Evolutionary conservation across 2,113 vertebrate species (phyloP).

Genomic region (Pitta sordida): DNA sequence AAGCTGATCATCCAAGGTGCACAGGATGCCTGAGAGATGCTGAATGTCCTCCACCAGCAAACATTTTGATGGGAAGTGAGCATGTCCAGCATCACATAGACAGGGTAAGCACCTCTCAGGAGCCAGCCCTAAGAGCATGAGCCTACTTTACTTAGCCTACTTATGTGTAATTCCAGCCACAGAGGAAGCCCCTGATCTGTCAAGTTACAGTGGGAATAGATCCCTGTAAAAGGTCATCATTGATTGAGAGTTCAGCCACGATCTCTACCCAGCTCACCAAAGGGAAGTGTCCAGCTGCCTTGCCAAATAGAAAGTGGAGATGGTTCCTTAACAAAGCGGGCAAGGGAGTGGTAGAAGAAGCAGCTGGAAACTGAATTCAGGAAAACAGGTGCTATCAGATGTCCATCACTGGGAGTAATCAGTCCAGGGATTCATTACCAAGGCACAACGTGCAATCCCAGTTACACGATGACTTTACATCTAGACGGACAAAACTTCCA

Average conservation of each 20-base stretch:
- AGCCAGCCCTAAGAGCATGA: not conserved
- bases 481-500: not conserved
- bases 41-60: not conserved
- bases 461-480: not conserved
- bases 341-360: not conserved
- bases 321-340: not conserved
- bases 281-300: not conserved
- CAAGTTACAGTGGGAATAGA: not conserved
- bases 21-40: not conserved
- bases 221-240: not conserved
- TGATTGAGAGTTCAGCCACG: not conserved
- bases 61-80: not conserved
- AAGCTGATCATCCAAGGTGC: not conserved
- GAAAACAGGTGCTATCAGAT: not conserved
- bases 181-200: not conserved
- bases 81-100: not conserved
- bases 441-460: not conserved
- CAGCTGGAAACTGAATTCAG: not conserved
- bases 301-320: not conserved
- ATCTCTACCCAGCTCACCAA: not conserved
- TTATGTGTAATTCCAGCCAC: not conserved
- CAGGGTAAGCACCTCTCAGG: not conserved
- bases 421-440: not conserved
- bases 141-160: too few species aligned
- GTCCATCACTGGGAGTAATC: not conserved